Conservation (phyloP, 2,113 vertebrate genomes). For the Nesogale talazaci region DNA sequence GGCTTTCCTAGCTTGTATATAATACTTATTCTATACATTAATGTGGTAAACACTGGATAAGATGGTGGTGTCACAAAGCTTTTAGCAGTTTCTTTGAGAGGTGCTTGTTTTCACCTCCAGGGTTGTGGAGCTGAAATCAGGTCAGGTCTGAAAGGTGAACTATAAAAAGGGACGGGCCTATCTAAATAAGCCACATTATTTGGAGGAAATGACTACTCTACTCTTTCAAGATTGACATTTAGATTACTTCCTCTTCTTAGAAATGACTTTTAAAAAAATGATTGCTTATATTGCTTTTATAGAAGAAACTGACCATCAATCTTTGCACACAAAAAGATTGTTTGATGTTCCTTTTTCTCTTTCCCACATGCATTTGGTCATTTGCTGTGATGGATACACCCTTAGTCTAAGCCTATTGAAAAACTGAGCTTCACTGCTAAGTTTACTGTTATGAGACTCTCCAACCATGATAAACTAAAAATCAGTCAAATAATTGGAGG, state of each 20-base stretch:
- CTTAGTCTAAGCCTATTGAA: background rate
- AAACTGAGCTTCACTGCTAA: background rate
- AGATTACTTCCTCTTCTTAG: conserved; percentile 22
- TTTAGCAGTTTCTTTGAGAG: conserved; percentile 72
- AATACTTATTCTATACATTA: conserved; percentile 4
- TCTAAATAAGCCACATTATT: conserved; percentile 54
- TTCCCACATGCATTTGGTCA: background rate
- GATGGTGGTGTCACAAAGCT: conserved; percentile 36
- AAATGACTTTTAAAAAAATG: too few species aligned
- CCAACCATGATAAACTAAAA: conserved; percentile 24
- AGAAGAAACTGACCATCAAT: background rate
- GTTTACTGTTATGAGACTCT: background rate
- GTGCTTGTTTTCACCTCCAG: conserved; percentile 77
- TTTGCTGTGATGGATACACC: background rate
- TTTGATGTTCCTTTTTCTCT: background rate
- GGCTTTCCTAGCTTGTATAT: conserved; percentile 7
- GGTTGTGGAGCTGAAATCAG: conserved; percentile 71
- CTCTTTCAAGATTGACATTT: background rate
- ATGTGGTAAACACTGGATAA: conserved; percentile 47
- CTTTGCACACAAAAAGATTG: conserved; percentile 40
- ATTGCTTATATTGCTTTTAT: background rate
- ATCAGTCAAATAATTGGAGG: background rate
- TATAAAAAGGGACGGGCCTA: conserved; percentile 41
- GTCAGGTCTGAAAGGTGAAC: conserved; percentile 67
- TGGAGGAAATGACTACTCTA: conserved; percentile 14